Evolutionary conservation across 2,113 vertebrate species (phyloP).

Genomic region (Arvicanthis niloticus): DNA sequence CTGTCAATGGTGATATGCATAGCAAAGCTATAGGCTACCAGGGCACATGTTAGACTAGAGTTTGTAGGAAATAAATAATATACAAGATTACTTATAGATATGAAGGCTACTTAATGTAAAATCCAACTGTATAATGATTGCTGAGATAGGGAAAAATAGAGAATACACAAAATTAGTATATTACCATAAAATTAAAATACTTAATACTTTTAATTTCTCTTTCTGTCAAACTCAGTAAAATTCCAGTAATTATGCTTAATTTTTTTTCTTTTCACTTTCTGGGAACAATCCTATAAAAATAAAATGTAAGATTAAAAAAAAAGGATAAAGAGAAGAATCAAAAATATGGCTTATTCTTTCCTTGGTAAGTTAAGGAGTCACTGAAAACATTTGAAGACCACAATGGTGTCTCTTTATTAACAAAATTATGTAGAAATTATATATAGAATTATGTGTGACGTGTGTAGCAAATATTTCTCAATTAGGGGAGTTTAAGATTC

Average conservation of each 20-base stretch:
- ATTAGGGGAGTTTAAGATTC: slow-evolving; percentile 52
- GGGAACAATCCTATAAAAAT: slow-evolving; percentile 60
- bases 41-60: neutral
- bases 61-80: slow-evolving; percentile 30
- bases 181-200: slow-evolving; percentile 72
- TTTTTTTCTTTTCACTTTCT: slow-evolving; percentile 59
- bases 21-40: neutral
- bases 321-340: slow-evolving; percentile 42
- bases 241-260: slow-evolving; percentile 67
- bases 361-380: slow-evolving; percentile 46
- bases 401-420: slow-evolving; percentile 26
- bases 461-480: slow-evolving; percentile 7
- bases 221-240: slow-evolving; percentile 37
- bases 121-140: slow-evolving; percentile 37
- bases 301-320: slow-evolving; percentile 52
- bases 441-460: neutral
- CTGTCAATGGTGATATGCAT: neutral
- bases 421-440: slow-evolving; percentile 16
- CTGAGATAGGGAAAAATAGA: slow-evolving; percentile 39
- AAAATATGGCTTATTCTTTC: slow-evolving; percentile 30
- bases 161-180: slow-evolving; percentile 43
- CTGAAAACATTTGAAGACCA: slow-evolving; percentile 53
- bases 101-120: neutral
- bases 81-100: slow-evolving; percentile 14
- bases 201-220: slow-evolving; percentile 57